Percentiles rank a stretch among this genome's conserved stretches.
These are phyloP conservation scores for Malurus melanocephalus DNA, from an alignment of 2,113 vertebrate species.

Conservation along the genomic window DNA sequence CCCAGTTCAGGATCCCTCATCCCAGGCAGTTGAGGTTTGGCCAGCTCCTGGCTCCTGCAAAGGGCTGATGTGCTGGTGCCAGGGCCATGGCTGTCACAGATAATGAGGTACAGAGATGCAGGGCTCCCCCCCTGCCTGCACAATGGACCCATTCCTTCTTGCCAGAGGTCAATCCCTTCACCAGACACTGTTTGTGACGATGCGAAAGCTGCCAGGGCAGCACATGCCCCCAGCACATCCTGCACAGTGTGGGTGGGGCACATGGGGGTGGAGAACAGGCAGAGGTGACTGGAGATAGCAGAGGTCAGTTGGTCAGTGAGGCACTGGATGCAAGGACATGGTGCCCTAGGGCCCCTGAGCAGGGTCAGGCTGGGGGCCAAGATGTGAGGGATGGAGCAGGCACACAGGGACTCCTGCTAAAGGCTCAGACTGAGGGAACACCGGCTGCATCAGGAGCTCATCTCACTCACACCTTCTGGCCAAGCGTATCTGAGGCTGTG, in stretches of 20 bases:
- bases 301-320: neutral
- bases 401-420: rapidly evolving
- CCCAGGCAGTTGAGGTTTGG: rapidly evolving
- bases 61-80: neutral
- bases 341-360: neutral
- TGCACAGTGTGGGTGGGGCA: rapidly evolving
- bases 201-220: neutral
- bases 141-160: neutral
- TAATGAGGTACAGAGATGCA: neutral
- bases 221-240: rapidly evolving
- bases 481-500: neutral
- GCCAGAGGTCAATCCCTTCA: rapidly evolving
- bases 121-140: neutral
- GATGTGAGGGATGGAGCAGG: neutral
- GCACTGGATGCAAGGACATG: neutral
- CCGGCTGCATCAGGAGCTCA: rapidly evolving
- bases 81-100: neutral
- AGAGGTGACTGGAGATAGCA: neutral
- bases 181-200: neutral
- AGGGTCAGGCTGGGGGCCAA: neutral
- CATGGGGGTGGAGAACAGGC: neutral
- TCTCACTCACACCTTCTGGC: neutral
- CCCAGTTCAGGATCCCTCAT: rapidly evolving
- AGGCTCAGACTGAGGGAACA: neutral
- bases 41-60: neutral